These are phyloP conservation scores for Nipponacmea schrenckii DNA, from an alignment of 2,888 invertebrate genomes.

Conservation along the genomic window DNA sequence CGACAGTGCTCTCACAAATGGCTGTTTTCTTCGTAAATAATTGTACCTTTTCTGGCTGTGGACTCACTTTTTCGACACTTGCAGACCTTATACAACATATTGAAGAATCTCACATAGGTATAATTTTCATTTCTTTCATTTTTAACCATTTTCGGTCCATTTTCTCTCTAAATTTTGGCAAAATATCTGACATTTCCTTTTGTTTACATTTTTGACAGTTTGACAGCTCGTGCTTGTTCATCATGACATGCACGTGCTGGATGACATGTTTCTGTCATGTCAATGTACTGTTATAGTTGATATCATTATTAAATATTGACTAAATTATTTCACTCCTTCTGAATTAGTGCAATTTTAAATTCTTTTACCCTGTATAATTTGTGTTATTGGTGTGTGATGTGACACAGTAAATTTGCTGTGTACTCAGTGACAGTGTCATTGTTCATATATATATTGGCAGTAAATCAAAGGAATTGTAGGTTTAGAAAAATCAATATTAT, in stretches of 20 bases:
- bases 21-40: conserved; percentile 90
- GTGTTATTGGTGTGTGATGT: too few relatives aligned
- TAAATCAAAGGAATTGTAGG: too few relatives aligned
- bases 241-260: conserved; percentile 23
- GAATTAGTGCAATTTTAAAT: too few relatives aligned
- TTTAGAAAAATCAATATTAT: too few relatives aligned
- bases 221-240: background rate
- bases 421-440: too few relatives aligned
- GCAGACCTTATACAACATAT: conserved; percentile 87
- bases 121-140: conserved; percentile 39
- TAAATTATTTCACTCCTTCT: too few relatives aligned
- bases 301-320: too few relatives aligned
- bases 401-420: too few relatives aligned
- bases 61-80: conserved; percentile 83
- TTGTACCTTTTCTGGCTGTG: conserved; percentile 89
- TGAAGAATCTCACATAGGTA: conserved; percentile 88
- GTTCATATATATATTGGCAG: too few relatives aligned
- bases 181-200: conserved; percentile 3
- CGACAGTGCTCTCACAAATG: conserved; percentile 71
- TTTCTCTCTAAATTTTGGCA: background rate
- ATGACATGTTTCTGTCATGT: conserved; percentile 3
- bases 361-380: too few relatives aligned
- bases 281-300: background rate
- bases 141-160: background rate
- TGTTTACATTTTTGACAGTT: conserved; percentile 30